Base-by-base conservation (phyloP, 2,888 invertebrate genomes). In the Steinernema scapterisci region DNA sequence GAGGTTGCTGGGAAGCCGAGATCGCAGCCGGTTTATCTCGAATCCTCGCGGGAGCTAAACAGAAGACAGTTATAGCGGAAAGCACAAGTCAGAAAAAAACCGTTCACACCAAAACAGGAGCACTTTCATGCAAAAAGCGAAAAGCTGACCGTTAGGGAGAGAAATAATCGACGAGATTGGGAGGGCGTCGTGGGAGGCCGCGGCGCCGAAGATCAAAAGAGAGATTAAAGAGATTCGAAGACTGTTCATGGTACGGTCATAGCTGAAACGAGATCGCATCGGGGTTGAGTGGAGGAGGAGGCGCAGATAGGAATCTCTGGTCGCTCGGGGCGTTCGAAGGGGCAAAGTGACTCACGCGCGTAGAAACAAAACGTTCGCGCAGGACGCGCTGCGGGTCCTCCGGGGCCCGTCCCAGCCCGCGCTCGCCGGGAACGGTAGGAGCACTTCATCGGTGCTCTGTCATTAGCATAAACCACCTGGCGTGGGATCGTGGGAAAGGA, bases 141-240 rank as follows among this genome's bases (percentile, higher is more conserved):
- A 25, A 25, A 74, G 31, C 71, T 71, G 31, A 19, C 16, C 52
- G 38, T 54, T 63, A 19, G 63, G 75, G 16, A 31, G 63, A 27
- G 13, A 23, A 43, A 77, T 73, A 27, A 77, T 44, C 31, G 31
- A 71, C 46, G 75, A 71, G 11, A 45, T 70, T 7, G 21, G 46
- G 5, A 46, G 44, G 63, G 23, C 63, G 63, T 31, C 63, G 63
- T 27, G 63, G 38, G 27, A 63, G 63, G 63, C 27, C 63, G 63
- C 63, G 38, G 38, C 63, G 63, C 16, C 27, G 63, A 38, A 25
- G 63, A 63, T 63, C 31, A 63, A 25, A 27, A 63, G 63, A 13
- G 63, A 63, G 63, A 63, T 63, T 31, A 63, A 63, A 25, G 31
- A 63, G 63, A 25, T 48, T 48, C 21, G 31, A 63, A 27, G 3